Conservation (phyloP, 2,888 invertebrate genomes). For the Trichacis sp. region DNA sequence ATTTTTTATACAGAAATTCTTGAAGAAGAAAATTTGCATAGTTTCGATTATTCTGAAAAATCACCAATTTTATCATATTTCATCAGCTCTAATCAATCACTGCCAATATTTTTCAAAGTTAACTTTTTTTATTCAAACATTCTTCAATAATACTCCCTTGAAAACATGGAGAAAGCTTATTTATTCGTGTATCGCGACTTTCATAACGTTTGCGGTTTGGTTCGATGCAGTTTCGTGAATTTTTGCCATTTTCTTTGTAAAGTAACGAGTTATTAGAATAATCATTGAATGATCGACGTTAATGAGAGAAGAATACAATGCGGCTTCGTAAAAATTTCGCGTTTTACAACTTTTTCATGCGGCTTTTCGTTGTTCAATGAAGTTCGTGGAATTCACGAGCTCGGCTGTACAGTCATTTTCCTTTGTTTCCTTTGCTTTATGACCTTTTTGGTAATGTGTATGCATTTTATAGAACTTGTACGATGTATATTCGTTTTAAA, state of each 20-base stretch:
- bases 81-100: no score
- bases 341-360: background rate
- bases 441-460: conserved; percentile 4
- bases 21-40: no score
- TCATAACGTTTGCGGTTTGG: background rate
- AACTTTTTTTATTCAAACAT: no score
- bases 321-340: background rate
- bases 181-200: conserved; percentile 1
- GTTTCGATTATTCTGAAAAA: no score
- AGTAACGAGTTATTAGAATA: no score
- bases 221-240: no score
- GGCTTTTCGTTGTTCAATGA: conserved; percentile 2
- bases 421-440: conserved; percentile 2
- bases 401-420: conserved; percentile 1
- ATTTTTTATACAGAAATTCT: no score
- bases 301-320: background rate
- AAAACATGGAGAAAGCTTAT: background rate
- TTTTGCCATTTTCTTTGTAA: no score
- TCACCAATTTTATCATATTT: no score
- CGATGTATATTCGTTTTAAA: conserved; percentile 1
- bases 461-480: conserved; percentile 1
- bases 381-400: background rate
- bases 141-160: no score
- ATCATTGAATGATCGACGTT: background rate
- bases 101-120: no score